Percentiles rank a stretch among this genome's conserved stretches.
These are phyloP conservation scores for Xanthorhoe designata DNA, from an alignment of 2,888 invertebrate species.

Conservation along the genomic window DNA sequence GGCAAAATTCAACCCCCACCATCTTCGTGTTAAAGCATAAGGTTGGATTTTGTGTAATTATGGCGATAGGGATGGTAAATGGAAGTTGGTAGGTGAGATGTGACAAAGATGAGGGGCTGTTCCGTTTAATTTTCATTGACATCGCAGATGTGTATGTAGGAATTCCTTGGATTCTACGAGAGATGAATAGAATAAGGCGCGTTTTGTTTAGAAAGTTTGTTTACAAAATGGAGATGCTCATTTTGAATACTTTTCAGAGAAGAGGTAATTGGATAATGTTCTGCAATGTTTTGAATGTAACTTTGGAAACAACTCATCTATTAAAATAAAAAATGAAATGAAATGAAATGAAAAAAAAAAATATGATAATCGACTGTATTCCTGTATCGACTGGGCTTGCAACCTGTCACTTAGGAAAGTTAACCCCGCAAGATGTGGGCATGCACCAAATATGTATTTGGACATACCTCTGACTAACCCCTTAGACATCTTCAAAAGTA, in stretches of 20 bases:
- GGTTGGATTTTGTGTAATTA: slow-evolving; percentile 41
- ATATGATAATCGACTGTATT: too few species aligned
- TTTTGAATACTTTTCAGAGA: slow-evolving; percentile 1
- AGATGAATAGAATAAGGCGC: slow-evolving; percentile 22
- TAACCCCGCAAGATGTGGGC: too few species aligned
- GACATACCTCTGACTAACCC: too few species aligned
- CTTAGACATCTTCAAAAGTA: too few species aligned
- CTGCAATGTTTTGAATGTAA: not conserved
- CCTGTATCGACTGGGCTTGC: too few species aligned
- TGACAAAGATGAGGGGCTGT: slow-evolving; percentile 71
- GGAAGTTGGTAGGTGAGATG: slow-evolving; percentile 47
- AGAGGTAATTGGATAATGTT: not conserved
- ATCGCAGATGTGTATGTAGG: slow-evolving; percentile 43
- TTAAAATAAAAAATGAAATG: too few species aligned
- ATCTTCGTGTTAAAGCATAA: slow-evolving; percentile 28
- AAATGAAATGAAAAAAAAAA: too few species aligned
- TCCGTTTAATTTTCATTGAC: slow-evolving; percentile 76
- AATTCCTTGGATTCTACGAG: slow-evolving; percentile 23
- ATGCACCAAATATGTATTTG: too few species aligned
- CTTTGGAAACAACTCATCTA: too few species aligned
- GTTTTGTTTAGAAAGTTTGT: slow-evolving; percentile 10
- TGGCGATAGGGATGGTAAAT: slow-evolving; percentile 5
- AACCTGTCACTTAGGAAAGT: too few species aligned
- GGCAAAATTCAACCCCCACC: not conserved
- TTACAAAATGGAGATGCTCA: slow-evolving; percentile 7